A percentile compares a stretch with the other conserved stretches of the same genome.
These are phyloP conservation scores for Autographa gamma DNA, from an alignment of 2,888 invertebrate genomes.

Conservation along the genomic window DNA sequence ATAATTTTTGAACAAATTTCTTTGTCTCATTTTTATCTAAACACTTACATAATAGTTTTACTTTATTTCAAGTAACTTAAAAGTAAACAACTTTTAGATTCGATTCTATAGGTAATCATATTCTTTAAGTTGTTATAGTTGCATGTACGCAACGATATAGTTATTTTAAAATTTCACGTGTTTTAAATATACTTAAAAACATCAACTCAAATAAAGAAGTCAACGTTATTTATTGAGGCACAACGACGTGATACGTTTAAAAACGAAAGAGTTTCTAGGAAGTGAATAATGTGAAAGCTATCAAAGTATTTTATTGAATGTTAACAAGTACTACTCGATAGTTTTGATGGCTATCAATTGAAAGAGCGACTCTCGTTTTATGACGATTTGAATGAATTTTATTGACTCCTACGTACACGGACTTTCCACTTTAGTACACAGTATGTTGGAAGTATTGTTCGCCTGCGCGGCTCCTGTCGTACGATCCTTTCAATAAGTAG, in stretches of 20 bases:
- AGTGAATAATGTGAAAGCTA: constrained; percentile 46
- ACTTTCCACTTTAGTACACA: neutral
- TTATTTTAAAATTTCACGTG: too few species aligned
- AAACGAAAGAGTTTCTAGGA: constrained; percentile 14
- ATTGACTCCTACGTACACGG: constrained; percentile 36
- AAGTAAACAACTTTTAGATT: too few species aligned
- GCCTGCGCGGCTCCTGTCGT: neutral
- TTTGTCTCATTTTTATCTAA: neutral
- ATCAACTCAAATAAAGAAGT: constrained; percentile 11
- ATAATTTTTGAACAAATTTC: constrained; percentile 9
- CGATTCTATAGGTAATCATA: too few species aligned
- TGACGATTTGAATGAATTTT: constrained; percentile 61
- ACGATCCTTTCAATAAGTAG: constrained; percentile 5
- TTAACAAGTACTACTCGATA: constrained; percentile 62
- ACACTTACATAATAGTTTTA: too few species aligned
- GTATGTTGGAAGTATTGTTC: constrained; percentile 7
- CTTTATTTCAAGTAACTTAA: too few species aligned
- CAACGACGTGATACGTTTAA: constrained; percentile 14
- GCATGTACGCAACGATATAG: too few species aligned
- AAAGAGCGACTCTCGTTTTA: constrained; percentile 62
- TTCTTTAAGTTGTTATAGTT: too few species aligned
- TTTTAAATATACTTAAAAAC: neutral
- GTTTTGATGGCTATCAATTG: constrained; percentile 69
- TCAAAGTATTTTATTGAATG: constrained; percentile 68
- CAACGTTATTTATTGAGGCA: constrained; percentile 9